Percentiles rank a stretch among this genome's conserved stretches.
phyloP scores from a whole-genome alignment of 2,113 vertebrate genomes.

The Gobius niger region DNA sequence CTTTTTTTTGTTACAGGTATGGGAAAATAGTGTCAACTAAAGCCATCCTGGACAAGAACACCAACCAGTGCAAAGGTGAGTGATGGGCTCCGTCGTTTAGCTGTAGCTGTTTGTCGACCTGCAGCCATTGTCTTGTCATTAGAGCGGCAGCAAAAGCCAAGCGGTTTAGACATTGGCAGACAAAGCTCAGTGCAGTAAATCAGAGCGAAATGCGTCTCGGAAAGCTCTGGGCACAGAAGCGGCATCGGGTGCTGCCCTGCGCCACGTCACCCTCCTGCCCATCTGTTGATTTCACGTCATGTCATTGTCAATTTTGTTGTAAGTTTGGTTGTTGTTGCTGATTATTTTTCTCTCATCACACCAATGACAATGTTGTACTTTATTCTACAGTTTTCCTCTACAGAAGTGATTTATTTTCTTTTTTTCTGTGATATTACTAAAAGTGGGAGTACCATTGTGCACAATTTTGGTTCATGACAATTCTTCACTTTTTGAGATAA shows the following conservation, averaged over 20 bases:
- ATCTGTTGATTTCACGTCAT: slow-evolving; percentile 32
- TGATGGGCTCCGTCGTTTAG: slow-evolving; percentile 30
- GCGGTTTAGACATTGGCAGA: slow-evolving; percentile 39
- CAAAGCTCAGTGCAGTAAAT: slow-evolving; percentile 39
- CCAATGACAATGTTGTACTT: too few relatives aligned
- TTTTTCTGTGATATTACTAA: too few relatives aligned
- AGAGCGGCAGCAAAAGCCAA: slow-evolving; percentile 16
- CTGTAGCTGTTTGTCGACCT: slow-evolving; percentile 12
- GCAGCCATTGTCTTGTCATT: slow-evolving; percentile 22
- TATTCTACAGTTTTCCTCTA: too few relatives aligned
- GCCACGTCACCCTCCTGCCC: slow-evolving; percentile 11
- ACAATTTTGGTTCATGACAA: too few relatives aligned
- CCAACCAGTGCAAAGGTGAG: slow-evolving; percentile 98
- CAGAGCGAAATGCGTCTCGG: slow-evolving; percentile 27
- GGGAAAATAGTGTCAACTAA: slow-evolving; percentile 98
- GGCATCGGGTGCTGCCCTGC: slow-evolving; percentile 13
- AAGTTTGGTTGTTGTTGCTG: neutral
- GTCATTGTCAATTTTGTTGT: slow-evolving; percentile 20
- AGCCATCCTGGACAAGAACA: slow-evolving; percentile 99
- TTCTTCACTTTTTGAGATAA: too few relatives aligned
- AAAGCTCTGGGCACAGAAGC: slow-evolving; percentile 46
- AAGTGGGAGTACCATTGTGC: too few relatives aligned
- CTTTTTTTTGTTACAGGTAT: slow-evolving; percentile 79
- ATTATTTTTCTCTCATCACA: neutral
- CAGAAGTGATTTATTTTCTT: too few relatives aligned